Base-by-base conservation (phyloP, 1,140 invertebrate species). In the Ostrea edulis region DNA sequence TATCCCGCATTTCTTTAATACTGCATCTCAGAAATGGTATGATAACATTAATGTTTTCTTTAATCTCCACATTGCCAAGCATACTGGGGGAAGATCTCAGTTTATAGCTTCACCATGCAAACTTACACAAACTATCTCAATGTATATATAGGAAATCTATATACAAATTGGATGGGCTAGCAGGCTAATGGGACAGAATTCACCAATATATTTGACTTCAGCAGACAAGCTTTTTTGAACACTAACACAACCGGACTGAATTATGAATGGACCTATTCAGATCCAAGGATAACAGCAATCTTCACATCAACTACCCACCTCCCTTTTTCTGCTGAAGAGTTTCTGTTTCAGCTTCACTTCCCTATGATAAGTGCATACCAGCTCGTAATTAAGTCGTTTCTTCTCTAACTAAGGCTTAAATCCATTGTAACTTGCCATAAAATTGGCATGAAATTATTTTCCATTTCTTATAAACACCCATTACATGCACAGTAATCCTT, bases 401-500 rank as follows among this genome's bases (percentile, higher is more conserved):
- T 35, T 77, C 68, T 77, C 12, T 77, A 77, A 77, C 68, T 29
- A 77, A 14, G 68, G 12, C 29, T 35, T 77, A 77, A 77, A 77
- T 77, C 68, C 68, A 77, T 25, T 77, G 68, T 77, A 77, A 29
- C 68, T 11, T 14, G 29, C 68, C 22, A 77, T 77, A 35, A 77
- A 77, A 77, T 77, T 12, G 68, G 68, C 22, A 77, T 77, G 68
- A 77, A 77, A 77, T 77, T 29, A 77, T 77, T 77, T 62, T 77
- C 68, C 8, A 77, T 77, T 77, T 77, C 68, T 77, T 77, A 77
- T 77, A 77, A 29, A 77, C 68, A 77, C 22, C 68, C 22, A 77
- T 77, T 77, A 77, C 68, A 77, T 77, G 68, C 68, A 71, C 68
- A 29, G 68, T 77, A 77, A 77, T 77, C 68, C 68, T 77, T 77